These are phyloP conservation scores for Kradibia gibbosae DNA, from an alignment of 1,140 invertebrate genomes.

Conservation along the genomic window DNA sequence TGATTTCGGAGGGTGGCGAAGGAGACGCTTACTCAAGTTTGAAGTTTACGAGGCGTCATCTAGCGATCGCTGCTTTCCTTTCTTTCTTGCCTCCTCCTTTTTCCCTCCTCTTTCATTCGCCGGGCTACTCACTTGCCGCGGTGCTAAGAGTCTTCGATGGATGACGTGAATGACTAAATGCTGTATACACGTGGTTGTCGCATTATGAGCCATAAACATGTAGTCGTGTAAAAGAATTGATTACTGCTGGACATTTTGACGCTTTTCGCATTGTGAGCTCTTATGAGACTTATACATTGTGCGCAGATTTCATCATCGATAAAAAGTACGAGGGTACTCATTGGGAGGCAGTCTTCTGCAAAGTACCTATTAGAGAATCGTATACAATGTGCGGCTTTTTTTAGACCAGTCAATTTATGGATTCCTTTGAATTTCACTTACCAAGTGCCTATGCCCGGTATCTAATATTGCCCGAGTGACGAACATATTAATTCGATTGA, in stretches of 20 bases:
- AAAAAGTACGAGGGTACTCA: constrained; percentile 38
- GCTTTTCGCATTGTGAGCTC: constrained; percentile 23
- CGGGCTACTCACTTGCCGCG: not conserved
- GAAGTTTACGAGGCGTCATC: constrained; percentile 43
- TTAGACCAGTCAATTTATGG: constrained; percentile 4
- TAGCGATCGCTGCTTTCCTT: not conserved
- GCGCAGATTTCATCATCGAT: constrained; percentile 13
- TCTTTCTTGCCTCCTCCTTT: not conserved
- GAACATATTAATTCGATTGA: not conserved
- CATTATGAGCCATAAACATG: constrained; percentile 38
- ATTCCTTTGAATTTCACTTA: constrained; percentile 19
- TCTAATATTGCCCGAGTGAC: not conserved
- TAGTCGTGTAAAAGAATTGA: constrained; percentile 34
- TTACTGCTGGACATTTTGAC: constrained; percentile 21
- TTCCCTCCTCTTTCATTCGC: not conserved
- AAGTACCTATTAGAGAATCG: constrained; percentile 41
- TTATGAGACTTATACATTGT: constrained; percentile 27
- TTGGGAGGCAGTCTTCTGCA: constrained; percentile 37
- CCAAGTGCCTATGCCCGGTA: not conserved
- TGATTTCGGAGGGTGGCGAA: constrained; percentile 38
- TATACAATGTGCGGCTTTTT: constrained; percentile 29
- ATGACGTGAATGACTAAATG: constrained; percentile 26
- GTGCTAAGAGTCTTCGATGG: not conserved
- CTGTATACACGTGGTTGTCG: constrained; percentile 13
- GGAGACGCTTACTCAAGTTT: constrained; percentile 38